phyloP scores from a whole-genome alignment of 2,797 vertebrate genomes.

The Galaxias olidus region DNA sequence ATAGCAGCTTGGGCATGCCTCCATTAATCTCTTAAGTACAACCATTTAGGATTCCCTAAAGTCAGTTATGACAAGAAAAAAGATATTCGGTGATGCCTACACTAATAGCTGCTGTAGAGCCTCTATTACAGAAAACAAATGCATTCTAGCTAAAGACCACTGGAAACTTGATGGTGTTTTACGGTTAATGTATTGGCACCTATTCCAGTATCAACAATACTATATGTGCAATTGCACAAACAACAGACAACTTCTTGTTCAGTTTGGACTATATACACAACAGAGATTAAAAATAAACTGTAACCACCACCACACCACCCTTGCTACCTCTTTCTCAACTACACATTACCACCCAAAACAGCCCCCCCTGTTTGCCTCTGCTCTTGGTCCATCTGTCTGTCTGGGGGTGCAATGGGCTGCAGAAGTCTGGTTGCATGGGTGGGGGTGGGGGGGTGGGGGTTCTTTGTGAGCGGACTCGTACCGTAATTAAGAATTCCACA shows the following conservation, averaged over 20 bases:
- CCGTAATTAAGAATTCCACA: slow-evolving; percentile 77
- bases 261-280: no score
- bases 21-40: background rate
- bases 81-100: no score
- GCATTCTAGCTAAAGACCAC: no score
- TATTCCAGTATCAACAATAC: no score
- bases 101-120: no score
- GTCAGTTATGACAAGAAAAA: background rate
- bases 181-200: no score
- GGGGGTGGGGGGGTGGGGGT: slow-evolving; percentile 49
- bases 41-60: background rate
- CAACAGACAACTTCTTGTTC: no score
- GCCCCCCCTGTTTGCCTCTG: slow-evolving; percentile 47
- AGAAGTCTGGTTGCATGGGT: slow-evolving; percentile 43
- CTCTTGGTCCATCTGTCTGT: slow-evolving; percentile 76
- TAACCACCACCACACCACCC: slow-evolving; percentile 42
- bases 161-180: no score
- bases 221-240: no score
- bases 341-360: slow-evolving; percentile 38
- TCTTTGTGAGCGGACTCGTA: slow-evolving; percentile 67
- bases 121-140: no score
- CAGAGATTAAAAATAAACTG: no score
- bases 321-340: slow-evolving; percentile 26
- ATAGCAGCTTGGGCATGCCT: slow-evolving; percentile 32
- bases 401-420: slow-evolving; percentile 58